phyloP scores from a whole-genome alignment of 2,888 invertebrate genomes.

The Phlogophora meticulosa region DNA sequence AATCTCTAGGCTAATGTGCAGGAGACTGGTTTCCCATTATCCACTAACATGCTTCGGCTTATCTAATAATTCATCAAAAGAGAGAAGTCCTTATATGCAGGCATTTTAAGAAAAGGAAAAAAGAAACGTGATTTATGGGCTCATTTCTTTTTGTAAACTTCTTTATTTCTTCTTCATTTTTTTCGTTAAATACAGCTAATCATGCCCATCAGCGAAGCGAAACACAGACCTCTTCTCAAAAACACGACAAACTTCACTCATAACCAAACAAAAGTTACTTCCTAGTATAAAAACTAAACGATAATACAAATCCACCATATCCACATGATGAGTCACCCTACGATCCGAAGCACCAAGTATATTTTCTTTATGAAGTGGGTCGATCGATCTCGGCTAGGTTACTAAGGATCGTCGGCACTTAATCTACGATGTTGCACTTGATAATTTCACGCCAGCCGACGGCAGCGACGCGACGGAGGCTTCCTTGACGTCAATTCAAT shows the following conservation, averaged over 20 bases:
- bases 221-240: not conserved
- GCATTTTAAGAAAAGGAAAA: too few species aligned
- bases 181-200: too few species aligned
- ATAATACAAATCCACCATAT: constrained; percentile 1
- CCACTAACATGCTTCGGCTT: too few species aligned
- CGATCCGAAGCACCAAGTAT: constrained; percentile 28
- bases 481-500: constrained; percentile 80
- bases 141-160: too few species aligned
- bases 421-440: constrained; percentile 83
- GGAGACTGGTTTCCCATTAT: too few species aligned
- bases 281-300: not conserved
- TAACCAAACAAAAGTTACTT: not conserved
- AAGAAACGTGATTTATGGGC: too few species aligned
- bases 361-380: constrained; percentile 76
- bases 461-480: constrained; percentile 53
- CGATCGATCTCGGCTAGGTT: constrained; percentile 77
- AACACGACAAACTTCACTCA: not conserved
- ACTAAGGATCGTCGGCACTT: constrained; percentile 78
- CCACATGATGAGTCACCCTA: constrained; percentile 13
- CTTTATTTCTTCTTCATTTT: too few species aligned
- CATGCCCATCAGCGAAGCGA: too few species aligned
- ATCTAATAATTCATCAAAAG: too few species aligned
- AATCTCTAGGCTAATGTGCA: constrained; percentile 1
- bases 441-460: constrained; percentile 83
- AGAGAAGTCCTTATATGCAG: too few species aligned